These are phyloP conservation scores for Camponotus floridanus DNA, from an alignment of 1,140 invertebrate genomes.

Conservation along the genomic window DNA sequence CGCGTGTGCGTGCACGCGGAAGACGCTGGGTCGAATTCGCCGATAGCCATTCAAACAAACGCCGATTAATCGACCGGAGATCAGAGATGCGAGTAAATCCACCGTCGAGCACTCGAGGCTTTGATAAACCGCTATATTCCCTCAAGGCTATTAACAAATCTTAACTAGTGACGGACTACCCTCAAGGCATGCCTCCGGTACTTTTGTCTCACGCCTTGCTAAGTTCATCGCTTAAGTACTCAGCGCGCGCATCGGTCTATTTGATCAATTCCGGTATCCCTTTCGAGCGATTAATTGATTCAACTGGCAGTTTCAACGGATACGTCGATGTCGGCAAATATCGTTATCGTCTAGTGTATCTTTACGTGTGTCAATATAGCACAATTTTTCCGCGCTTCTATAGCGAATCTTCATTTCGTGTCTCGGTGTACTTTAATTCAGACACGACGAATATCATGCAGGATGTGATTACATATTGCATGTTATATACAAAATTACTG, in stretches of 20 bases:
- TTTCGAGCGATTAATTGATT: conserved; percentile 8
- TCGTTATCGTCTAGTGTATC: not conserved
- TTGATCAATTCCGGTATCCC: conserved; percentile 32
- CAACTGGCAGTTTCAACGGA: too few species aligned
- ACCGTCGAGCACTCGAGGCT: conserved; percentile 29
- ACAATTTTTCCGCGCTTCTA: not conserved
- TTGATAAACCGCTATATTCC: conserved; percentile 60
- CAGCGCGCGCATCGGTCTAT: conserved; percentile 13
- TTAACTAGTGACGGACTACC: conserved; percentile 47
- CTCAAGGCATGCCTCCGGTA: conserved; percentile 12
- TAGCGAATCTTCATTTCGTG: conserved; percentile 14
- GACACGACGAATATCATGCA: conserved; percentile 10
- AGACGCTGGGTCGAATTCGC: conserved; percentile 57
- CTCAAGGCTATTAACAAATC: conserved; percentile 46
- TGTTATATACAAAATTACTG: conserved; percentile 56
- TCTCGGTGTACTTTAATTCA: conserved; percentile 19
- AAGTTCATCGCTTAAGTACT: conserved; percentile 39
- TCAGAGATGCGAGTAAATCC: conserved; percentile 54
- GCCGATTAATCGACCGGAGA: conserved; percentile 59
- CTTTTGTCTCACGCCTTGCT: conserved; percentile 2
- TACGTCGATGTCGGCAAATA: conserved; percentile 4
- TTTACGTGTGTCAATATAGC: conserved; percentile 10
- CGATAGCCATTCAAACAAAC: conserved; percentile 64
- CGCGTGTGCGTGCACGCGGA: not conserved
- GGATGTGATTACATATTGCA: conserved; percentile 57